phyloP scores from a whole-genome alignment of 2,888 invertebrate genomes.

The Agriopis aurantiaria region DNA sequence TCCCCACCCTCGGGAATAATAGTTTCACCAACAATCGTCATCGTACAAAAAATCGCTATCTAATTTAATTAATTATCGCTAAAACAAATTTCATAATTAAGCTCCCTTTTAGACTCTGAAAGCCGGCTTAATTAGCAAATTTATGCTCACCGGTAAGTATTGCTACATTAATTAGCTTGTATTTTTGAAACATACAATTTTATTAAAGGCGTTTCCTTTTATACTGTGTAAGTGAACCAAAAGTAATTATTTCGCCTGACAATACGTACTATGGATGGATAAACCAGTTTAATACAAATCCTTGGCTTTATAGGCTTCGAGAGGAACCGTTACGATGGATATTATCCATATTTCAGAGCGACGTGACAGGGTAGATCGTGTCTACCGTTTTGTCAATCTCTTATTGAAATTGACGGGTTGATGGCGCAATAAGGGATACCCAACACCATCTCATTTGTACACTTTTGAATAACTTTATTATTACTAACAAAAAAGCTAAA shows the following conservation, averaged over 20 bases:
- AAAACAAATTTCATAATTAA: slow-evolving; percentile 41
- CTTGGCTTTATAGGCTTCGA: slow-evolving; percentile 50
- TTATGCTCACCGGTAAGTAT: slow-evolving; percentile 43
- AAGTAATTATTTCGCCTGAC: slow-evolving; percentile 31
- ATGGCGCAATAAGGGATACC: slow-evolving; percentile 15
- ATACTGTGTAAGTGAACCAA: slow-evolving; percentile 21
- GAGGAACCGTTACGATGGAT: slow-evolving; percentile 53
- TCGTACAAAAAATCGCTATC: slow-evolving; percentile 16
- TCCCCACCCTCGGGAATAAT: slow-evolving; percentile 31
- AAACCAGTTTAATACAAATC: slow-evolving; percentile 53
- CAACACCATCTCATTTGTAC: slow-evolving; percentile 6
- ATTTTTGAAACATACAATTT: slow-evolving; percentile 37
- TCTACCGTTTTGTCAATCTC: slow-evolving; percentile 23
- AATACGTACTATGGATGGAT: slow-evolving; percentile 41
- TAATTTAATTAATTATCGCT: slow-evolving; percentile 33
- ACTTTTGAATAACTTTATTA: background rate
- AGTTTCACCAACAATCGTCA: slow-evolving; percentile 29
- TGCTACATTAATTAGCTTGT: slow-evolving; percentile 37
- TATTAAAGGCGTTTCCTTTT: slow-evolving; percentile 21
- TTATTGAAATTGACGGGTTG: slow-evolving; percentile 25
- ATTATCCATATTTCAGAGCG: slow-evolving; percentile 52
- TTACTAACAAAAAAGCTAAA: background rate
- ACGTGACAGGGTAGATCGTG: slow-evolving; percentile 37
- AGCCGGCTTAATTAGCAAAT: slow-evolving; percentile 41
- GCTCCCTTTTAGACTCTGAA: slow-evolving; percentile 32